These are phyloP conservation scores for Folsomia manolachei DNA, from an alignment of 2,888 invertebrate species.

Conservation along the genomic window DNA sequence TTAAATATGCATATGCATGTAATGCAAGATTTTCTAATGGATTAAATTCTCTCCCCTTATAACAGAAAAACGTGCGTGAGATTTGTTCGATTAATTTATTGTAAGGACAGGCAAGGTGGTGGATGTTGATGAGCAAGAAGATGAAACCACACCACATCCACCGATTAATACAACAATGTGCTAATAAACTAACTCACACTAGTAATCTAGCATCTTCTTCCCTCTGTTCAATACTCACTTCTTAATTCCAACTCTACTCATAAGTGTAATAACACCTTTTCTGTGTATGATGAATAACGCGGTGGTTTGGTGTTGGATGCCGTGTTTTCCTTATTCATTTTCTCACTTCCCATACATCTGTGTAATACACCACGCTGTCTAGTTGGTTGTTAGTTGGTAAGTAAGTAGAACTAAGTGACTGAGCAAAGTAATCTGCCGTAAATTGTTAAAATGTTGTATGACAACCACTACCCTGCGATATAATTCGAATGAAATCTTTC, in stretches of 20 bases:
- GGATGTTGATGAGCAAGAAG: neutral
- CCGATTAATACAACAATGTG: neutral
- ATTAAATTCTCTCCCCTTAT: neutral
- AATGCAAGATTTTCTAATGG: neutral
- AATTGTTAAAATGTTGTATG: neutral
- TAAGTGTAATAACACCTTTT: constrained; percentile 14
- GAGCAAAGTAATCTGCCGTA: neutral
- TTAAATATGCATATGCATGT: neutral
- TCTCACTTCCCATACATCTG: neutral
- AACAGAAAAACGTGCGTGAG: neutral
- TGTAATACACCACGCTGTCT: neutral
- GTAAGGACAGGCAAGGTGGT: no score
- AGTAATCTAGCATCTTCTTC: neutral
- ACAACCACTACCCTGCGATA: no score
- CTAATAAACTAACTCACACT: constrained; percentile 22
- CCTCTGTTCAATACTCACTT: neutral
- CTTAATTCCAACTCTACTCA: constrained; percentile 12
- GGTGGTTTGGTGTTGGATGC: neutral
- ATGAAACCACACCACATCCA: neutral
- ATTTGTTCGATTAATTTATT: neutral
- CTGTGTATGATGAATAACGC: neutral
- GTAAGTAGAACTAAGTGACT: neutral
- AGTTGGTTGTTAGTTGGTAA: neutral
- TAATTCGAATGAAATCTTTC: neutral
- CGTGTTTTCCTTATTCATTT: neutral